phyloP scores from a whole-genome alignment of 2,888 invertebrate species.

The Noctua janthina region DNA sequence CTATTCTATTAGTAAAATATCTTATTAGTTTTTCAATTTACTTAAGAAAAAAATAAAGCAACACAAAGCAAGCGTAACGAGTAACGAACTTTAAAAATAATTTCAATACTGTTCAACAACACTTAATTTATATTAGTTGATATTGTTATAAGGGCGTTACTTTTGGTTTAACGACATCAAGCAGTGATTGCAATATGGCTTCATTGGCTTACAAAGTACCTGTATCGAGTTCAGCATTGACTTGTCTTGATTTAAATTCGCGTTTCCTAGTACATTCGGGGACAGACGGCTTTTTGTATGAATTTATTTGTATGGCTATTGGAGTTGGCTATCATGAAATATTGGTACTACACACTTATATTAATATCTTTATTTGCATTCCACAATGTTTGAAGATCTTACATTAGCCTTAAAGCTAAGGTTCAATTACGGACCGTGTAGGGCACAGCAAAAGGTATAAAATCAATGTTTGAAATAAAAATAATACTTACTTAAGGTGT shows the following conservation, averaged over 20 bases:
- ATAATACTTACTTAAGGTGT: too few species aligned
- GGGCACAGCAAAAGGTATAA: too few species aligned
- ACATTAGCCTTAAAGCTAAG: too few species aligned
- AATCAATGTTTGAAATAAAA: too few species aligned
- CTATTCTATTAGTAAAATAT: not conserved
- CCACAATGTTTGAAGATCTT: too few species aligned
- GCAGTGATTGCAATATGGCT: constrained; percentile 61
- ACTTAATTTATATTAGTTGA: constrained; percentile 46
- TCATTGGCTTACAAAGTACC: constrained; percentile 62
- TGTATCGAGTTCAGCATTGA: constrained; percentile 72
- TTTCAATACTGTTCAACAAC: not conserved
- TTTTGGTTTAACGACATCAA: constrained; percentile 47
- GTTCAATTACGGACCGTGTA: too few species aligned
- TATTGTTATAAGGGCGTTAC: constrained; percentile 45
- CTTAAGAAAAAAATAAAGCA: not conserved
- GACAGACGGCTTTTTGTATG: constrained; percentile 27
- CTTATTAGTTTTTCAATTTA: not conserved
- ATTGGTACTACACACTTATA: not conserved
- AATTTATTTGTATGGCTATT: not conserved
- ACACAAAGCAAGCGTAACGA: not conserved
- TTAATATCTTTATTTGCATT: too few species aligned
- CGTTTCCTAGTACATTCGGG: constrained; percentile 75
- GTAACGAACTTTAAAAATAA: not conserved
- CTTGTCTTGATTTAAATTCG: constrained; percentile 72
- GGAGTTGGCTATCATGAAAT: not conserved